Evolutionary conservation across 2,888 invertebrate genomes (phyloP).

Genomic region (Blera fallax): DNA sequence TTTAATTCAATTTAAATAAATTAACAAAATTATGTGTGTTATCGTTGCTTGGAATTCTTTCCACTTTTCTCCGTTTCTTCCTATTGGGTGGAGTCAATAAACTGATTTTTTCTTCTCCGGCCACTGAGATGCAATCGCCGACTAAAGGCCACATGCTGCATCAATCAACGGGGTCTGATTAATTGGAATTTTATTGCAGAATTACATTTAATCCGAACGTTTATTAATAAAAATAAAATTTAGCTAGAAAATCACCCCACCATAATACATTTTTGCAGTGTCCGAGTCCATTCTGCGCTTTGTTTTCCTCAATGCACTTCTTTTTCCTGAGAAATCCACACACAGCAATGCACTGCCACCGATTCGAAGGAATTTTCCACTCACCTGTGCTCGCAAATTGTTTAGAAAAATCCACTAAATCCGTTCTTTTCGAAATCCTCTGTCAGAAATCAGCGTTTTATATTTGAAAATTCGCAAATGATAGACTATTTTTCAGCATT

Average conservation of each 20-base stretch:
- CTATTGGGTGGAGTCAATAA: conserved; percentile 62
- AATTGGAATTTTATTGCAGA: neutral
- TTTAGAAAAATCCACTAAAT: conserved; percentile 30
- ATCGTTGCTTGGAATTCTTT: conserved; percentile 20
- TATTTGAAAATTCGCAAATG: neutral
- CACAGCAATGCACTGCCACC: neutral
- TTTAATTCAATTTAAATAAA: conserved; percentile 71
- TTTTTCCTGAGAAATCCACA: neutral
- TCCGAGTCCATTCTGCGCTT: neutral
- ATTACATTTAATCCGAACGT: neutral
- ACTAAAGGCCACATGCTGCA: conserved; percentile 7
- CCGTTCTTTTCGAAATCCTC: neutral
- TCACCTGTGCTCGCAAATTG: conserved; percentile 47
- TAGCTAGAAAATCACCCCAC: neutral
- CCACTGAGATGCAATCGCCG: neutral
- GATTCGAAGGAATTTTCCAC: conserved; percentile 24
- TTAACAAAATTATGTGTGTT: conserved; percentile 56
- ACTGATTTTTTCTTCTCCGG: conserved; percentile 6
- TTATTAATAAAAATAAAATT: neutral
- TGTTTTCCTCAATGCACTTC: neutral
- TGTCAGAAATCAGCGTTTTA: neutral
- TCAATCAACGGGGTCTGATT: neutral
- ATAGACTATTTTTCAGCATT: neutral
- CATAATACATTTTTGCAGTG: neutral
- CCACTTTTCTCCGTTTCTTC: neutral